Conservation (phyloP, 2,888 invertebrate species). For the Arrhopalites spinosus region DNA sequence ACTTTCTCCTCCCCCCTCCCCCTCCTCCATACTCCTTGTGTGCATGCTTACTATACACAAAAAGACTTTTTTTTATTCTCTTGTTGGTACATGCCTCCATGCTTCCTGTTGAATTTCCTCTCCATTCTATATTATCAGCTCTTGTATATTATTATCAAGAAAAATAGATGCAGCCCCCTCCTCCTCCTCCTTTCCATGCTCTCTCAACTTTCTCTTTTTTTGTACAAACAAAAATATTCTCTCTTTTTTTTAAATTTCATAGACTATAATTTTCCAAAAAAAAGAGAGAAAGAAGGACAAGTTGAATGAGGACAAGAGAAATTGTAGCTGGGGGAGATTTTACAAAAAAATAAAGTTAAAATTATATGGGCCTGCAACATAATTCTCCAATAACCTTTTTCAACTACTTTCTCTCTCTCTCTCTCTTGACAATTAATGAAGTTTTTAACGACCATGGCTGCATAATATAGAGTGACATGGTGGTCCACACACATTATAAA, state of each 20-base stretch:
- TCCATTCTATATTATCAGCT: too few relatives aligned
- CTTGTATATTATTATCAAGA: too few relatives aligned
- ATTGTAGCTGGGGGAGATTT: neutral
- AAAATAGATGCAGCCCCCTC: too few relatives aligned
- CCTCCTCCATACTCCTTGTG: neutral
- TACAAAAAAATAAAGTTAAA: too few relatives aligned
- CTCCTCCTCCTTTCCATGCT: neutral
- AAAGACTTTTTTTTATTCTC: conserved; percentile 4
- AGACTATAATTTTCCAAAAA: neutral
- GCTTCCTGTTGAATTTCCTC: too few relatives aligned
- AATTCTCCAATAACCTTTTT: neutral
- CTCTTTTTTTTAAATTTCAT: neutral
- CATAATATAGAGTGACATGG: too few relatives aligned
- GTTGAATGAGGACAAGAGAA: neutral
- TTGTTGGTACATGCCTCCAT: too few relatives aligned
- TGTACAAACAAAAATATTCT: neutral
- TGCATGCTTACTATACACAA: neutral
- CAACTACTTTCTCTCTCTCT: neutral
- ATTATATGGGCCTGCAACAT: neutral
- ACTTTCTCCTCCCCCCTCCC: neutral
- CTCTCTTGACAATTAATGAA: neutral
- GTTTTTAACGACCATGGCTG: too few relatives aligned
- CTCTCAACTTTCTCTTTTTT: neutral
- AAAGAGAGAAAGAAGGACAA: neutral
- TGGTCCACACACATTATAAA: too few relatives aligned